Conservation (phyloP, 2,797 vertebrate species). For the Oceanodroma leucorhoa region DNA sequence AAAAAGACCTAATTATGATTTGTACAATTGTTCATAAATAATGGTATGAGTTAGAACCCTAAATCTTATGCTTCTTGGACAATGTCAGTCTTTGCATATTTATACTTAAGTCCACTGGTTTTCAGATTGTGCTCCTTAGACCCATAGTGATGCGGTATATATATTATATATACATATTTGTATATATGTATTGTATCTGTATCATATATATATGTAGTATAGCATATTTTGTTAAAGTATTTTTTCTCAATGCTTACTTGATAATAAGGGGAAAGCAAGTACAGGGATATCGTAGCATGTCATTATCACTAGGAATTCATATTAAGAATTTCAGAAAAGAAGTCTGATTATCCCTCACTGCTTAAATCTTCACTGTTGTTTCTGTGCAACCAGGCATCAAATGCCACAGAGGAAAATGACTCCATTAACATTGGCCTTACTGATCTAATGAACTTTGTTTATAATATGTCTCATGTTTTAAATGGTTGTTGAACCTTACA, state of each 20-base stretch:
- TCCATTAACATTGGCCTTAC: neutral
- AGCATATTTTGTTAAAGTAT: neutral
- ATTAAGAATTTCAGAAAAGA: neutral
- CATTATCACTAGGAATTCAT: neutral
- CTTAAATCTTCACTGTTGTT: neutral
- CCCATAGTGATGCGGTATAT: neutral
- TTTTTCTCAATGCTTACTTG: neutral
- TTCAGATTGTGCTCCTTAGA: neutral
- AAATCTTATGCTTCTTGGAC: neutral
- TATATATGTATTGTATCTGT: neutral
- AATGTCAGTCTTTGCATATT: neutral
- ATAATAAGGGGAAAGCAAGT: neutral
- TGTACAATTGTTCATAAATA: slow-evolving; percentile 9
- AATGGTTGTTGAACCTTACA: neutral
- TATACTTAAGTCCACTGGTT: neutral
- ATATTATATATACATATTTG: neutral
- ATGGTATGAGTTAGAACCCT: neutral
- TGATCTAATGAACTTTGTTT: neutral
- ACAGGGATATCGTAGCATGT: neutral
- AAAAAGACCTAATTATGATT: neutral
- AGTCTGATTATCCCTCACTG: neutral
- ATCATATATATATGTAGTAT: neutral
- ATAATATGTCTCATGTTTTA: neutral
- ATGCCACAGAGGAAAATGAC: neutral
- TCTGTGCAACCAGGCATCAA: neutral